Evolutionary conservation across 2,888 invertebrate species (phyloP).

Genomic region (Teleiodes luculella): DNA sequence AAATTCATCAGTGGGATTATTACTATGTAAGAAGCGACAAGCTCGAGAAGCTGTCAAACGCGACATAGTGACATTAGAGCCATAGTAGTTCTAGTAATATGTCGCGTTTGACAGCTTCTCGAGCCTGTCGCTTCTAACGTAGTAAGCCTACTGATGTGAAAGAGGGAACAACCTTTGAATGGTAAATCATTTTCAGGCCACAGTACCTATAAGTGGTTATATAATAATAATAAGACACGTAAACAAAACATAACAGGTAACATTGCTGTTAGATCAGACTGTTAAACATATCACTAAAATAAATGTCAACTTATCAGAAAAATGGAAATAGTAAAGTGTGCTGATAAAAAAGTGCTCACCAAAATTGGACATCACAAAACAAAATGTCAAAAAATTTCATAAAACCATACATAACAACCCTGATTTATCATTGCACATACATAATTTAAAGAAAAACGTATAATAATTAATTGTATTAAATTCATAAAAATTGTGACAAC

Average conservation of each 20-base stretch:
- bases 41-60: too few species aligned
- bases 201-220: too few species aligned
- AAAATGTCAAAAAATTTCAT: slow-evolving; percentile 23
- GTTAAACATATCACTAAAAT: slow-evolving; percentile 35
- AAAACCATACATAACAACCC: slow-evolving; percentile 34
- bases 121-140: too few species aligned
- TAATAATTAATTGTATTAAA: slow-evolving; percentile 24
- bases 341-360: slow-evolving; percentile 54
- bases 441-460: slow-evolving; percentile 23
- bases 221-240: not conserved
- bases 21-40: too few species aligned
- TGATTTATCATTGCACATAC: slow-evolving; percentile 41
- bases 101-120: too few species aligned
- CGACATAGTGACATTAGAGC: too few species aligned
- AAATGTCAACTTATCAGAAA: slow-evolving; percentile 51
- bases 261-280: slow-evolving; percentile 57
- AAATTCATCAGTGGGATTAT: too few species aligned
- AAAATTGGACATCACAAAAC: slow-evolving; percentile 34
- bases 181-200: too few species aligned
- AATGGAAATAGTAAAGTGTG: slow-evolving; percentile 53
- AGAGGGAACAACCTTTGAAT: too few species aligned
- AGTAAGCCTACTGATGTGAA: too few species aligned
- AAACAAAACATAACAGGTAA: slow-evolving; percentile 56
- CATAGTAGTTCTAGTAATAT: too few species aligned
- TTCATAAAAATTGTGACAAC: slow-evolving; percentile 36